Evolutionary conservation across 1,140 invertebrate genomes (phyloP).

Genomic region (Tetragonula clypearis): DNA sequence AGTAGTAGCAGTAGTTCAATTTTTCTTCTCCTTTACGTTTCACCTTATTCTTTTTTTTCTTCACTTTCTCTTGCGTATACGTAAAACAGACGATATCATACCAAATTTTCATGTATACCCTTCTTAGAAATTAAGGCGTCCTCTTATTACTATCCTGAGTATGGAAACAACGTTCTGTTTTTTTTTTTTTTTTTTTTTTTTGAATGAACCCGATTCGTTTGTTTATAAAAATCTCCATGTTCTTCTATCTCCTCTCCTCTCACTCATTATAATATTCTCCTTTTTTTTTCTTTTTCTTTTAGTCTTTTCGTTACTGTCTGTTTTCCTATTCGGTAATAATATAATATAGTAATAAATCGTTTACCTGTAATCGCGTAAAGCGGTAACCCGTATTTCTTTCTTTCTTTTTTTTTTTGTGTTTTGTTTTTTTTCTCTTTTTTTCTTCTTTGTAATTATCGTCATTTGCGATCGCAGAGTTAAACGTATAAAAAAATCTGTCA

Average conservation of each 20-base stretch:
- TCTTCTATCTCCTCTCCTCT: neutral
- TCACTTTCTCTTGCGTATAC: constrained; percentile 11
- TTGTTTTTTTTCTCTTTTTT: too few relatives aligned
- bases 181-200: neutral
- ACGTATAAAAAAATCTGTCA: constrained; percentile 57
- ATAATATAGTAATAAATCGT: neutral
- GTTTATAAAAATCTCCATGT: constrained; percentile 9
- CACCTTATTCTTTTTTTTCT: too few relatives aligned
- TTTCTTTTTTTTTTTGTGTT: neutral
- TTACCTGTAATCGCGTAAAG: constrained; percentile 11
- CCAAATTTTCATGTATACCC: neutral
- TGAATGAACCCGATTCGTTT: neutral
- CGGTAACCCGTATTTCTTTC: too few relatives aligned
- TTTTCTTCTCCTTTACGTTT: neutral
- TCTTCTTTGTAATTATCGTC: constrained; percentile 4
- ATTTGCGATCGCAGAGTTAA: constrained; percentile 30
- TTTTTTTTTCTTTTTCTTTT: neutral
- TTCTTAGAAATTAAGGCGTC: constrained; percentile 50
- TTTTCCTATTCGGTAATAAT: constrained; percentile 2
- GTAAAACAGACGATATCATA: constrained; percentile 3
- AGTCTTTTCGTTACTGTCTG: constrained; percentile 9
- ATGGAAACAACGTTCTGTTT: constrained; percentile 40
- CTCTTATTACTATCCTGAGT: constrained; percentile 59
- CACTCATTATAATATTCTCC: neutral
- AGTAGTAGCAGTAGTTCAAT: neutral